phyloP scores from a whole-genome alignment of 1,140 invertebrate genomes.

The Cepaea nemoralis region DNA sequence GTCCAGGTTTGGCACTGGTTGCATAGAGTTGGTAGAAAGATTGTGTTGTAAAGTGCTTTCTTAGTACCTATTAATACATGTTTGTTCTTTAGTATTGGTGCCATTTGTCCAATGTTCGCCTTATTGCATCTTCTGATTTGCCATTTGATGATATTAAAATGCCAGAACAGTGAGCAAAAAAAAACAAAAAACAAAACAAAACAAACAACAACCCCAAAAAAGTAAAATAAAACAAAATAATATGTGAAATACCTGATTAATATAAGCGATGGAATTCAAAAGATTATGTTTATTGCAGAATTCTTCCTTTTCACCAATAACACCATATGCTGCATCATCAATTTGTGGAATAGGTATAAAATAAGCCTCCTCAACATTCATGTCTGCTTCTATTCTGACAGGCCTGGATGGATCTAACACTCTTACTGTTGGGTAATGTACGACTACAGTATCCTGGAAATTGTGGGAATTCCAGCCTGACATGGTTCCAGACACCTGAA shows the following conservation, averaged over 20 bases:
- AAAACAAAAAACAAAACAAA: too few relatives aligned
- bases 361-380: neutral
- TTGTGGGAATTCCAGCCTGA: neutral
- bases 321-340: neutral
- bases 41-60: too few relatives aligned
- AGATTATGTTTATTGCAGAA: conserved; percentile 57
- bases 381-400: neutral
- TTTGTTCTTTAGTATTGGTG: too few relatives aligned
- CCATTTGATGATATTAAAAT: too few relatives aligned
- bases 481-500: neutral
- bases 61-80: too few relatives aligned
- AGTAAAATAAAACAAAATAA: too few relatives aligned
- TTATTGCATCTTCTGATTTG: too few relatives aligned
- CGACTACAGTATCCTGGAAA: neutral
- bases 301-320: neutral
- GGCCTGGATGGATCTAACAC: neutral
- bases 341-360: neutral
- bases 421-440: neutral
- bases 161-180: too few relatives aligned
- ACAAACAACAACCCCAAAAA: too few relatives aligned
- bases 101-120: too few relatives aligned
- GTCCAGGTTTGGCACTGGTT: too few relatives aligned
- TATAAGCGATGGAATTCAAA: conserved; percentile 49
- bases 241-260: conserved; percentile 61
- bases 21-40: too few relatives aligned